Evolutionary conservation across 2,797 vertebrate genomes (phyloP), one percentile per base, ranked within the genome.

Genomic region (Eospalax fontanierii): DNA sequence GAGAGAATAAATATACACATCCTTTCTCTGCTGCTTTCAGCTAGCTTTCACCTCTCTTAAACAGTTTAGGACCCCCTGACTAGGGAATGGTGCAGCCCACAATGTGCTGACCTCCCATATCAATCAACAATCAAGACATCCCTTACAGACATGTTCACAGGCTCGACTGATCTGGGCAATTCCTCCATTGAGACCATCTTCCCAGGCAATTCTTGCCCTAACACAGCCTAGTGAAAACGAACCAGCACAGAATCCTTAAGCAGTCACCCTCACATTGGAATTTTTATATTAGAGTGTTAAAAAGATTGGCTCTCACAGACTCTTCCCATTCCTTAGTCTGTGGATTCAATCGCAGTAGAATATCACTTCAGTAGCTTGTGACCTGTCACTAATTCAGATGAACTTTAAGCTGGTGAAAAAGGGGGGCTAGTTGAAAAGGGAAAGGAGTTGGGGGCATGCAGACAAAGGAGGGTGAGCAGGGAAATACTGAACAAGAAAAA

Each of bases 251-350:
- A 59, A 54, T n/a, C 9, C 16, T 89, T 43, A 68, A 63, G 74
- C 16, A 18, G 54, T 11, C 7, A 28, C 14, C 35, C 3, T 85
- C 8, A 6, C 35, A 26, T 95, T 70, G 82, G 57, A 7, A 50
- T 46, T 46, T 92, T 94, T 82, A 50, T 81, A 50, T 81, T 21
- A 79, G 40, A 92, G 82, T 9, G 33, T 87, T 79, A 35, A 61
- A 78, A 71, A 87, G 16, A 8, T 40, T 35, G 26, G 30, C 4
- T 3, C 54, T 76, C 26, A n/a, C 22, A 21, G n/a, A 6, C 7
- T 68, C n/a, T 91, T 30, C 50, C n/a, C 6, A 2, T 94, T 68
- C 91, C 26, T 14, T 73, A 54, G 22, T 38, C 40, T 22, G 15
- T 50, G 54, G 30, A 2, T 61, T 95, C 14, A 24, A 30, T 18